Percentiles rank a stretch among this genome's conserved stretches.
phyloP scores from a whole-genome alignment of 1,140 invertebrate genomes.

The Choristoneura fumiferana region DNA sequence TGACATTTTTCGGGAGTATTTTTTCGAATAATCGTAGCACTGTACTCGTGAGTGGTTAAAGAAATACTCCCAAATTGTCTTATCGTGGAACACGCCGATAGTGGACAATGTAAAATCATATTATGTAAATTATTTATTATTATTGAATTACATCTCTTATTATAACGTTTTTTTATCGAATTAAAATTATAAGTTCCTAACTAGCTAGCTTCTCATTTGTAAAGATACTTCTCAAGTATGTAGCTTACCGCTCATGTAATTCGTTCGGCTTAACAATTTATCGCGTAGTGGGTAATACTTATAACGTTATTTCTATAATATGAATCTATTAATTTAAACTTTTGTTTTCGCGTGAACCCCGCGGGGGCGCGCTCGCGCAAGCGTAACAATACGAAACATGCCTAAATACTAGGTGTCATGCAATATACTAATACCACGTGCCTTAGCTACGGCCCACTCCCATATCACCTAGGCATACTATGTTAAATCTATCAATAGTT shows the following conservation, averaged over 20 bases:
- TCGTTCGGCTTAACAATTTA: conserved; percentile 38
- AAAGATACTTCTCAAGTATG: conserved; percentile 37
- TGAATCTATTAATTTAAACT: conserved; percentile 35
- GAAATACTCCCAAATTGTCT: conserved; percentile 65
- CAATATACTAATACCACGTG: conserved; percentile 68
- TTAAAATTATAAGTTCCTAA: conserved; percentile 75
- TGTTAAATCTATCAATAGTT: conserved; percentile 70
- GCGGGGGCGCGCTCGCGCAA: not conserved
- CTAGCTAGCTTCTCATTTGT: conserved; percentile 68
- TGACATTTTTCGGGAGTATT: conserved; percentile 65
- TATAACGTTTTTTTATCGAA: conserved; percentile 62
- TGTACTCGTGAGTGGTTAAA: conserved; percentile 27
- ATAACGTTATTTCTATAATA: conserved; percentile 28
- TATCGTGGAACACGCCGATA: conserved; percentile 33
- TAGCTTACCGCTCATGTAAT: conserved; percentile 38
- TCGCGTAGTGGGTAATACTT: conserved; percentile 31
- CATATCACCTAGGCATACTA: conserved; percentile 70
- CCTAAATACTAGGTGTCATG: conserved; percentile 33
- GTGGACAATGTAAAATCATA: conserved; percentile 52
- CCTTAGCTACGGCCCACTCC: conserved; percentile 70
- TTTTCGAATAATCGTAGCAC: conserved; percentile 41
- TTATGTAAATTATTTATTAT: conserved; percentile 70
- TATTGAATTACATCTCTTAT: conserved; percentile 48
- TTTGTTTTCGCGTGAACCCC: conserved; percentile 26
- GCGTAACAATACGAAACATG: not conserved